Evolutionary conservation across 2,113 vertebrate genomes (phyloP), one percentile per base, ranked within the genome.

Genomic region (Lipophrys pholis): DNA sequence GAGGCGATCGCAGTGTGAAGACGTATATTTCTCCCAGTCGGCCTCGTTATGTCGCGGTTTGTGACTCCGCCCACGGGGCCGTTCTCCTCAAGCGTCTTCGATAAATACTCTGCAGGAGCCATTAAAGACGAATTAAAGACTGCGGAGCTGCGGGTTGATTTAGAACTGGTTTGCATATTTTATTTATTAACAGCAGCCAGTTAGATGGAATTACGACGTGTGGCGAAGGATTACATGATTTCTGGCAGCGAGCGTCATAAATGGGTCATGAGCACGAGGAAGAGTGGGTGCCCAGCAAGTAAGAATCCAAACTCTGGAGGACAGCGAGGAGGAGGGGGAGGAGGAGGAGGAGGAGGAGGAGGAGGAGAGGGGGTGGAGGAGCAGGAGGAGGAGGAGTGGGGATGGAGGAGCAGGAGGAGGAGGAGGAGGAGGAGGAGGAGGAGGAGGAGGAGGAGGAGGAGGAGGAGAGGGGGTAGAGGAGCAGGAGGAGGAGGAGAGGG

Each of bases 91-190:
- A 80, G 83, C 65, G 36, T 42, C 46, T 64, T 70, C 43, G 45
- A 82, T 81, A 78, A 80, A 83, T 76, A 79, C 42, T 73, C 58
- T 80, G 67, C 66, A 67, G 80, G 66, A 53, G 17, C 53, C 60
- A 68, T 78, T 78, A 71, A 81, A 57, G 14, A 55, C 40, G 65
- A 75, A 51, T 73, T 9, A 73, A 76, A 60, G 70, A 79, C 53
- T 49, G 15, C 15, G 8, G 50, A 66, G 51, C 59, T 46, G 7
- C 51, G 40, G 53, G 69, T 66, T 64, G 52, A 78, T 76, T 75
- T 72, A 78, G 58, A 69, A 52, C 69, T 11, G 17, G 70, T 79
- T 72, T 69, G 71, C 72, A 79, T 81, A 62, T 84, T 81, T 81
- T 74, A 86, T 82, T 84, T 76, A 83, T 81, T 67, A 73, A 66